phyloP scores from a whole-genome alignment of 53 echinoderm and acorn worm genomes.

The Echinarachnius parma region DNA sequence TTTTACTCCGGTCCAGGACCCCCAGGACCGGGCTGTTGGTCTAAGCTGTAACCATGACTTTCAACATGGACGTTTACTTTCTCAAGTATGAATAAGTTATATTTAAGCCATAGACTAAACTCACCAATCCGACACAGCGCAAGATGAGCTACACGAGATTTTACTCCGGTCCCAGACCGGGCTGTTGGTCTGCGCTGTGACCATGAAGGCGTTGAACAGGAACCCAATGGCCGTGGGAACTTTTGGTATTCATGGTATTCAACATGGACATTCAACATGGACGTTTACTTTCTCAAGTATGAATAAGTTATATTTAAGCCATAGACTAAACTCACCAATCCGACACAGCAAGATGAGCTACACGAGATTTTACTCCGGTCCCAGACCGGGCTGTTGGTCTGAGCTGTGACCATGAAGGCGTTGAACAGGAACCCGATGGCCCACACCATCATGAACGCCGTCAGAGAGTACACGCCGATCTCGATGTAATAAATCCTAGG shows the following conservation, averaged over 20 bases:
- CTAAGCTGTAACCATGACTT: conserved; percentile 19
- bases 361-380: conserved; percentile 3
- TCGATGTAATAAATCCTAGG: conserved; percentile 13
- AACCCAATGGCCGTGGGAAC: conserved; percentile 15
- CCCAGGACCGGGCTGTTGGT: not conserved
- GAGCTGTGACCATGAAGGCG: conserved; percentile 27
- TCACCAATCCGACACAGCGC: no score
- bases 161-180: no score
- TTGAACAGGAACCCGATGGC: conserved; percentile 20
- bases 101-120: no score
- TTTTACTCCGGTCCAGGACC: no score
- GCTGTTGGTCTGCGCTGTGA: conserved; percentile 18
- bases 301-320: no score
- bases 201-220: conserved; percentile 27
- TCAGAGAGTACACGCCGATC: conserved; percentile 11
- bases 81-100: no score
- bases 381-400: not conserved
- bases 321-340: conserved; percentile 4
- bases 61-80: no score
- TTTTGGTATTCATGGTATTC: no score
- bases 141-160: no score
- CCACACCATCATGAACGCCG: conserved; percentile 23
- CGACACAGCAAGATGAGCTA: conserved; percentile 14
- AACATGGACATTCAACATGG: no score
- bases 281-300: no score